Percentiles rank a stretch among this genome's conserved stretches.
Conservation (phyloP, 53 echinoderm and acorn worm species). For the Zoroaster sp. region DNA sequence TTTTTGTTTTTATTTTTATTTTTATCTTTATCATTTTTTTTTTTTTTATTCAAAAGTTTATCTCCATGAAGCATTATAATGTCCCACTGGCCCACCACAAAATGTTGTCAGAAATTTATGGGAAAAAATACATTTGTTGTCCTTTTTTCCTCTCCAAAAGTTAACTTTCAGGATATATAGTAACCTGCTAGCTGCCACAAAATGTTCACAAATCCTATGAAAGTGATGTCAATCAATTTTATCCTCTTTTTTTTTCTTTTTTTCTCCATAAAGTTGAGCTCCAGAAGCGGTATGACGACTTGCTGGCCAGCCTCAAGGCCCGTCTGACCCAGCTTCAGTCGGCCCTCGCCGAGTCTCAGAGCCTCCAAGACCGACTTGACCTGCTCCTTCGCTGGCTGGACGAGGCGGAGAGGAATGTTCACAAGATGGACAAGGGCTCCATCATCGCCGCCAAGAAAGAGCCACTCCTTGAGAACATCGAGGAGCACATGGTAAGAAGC, state of each 20-base stretch:
- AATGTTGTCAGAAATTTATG: too few species aligned
- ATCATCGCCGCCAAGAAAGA: conserved; percentile 91
- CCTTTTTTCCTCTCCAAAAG: not conserved
- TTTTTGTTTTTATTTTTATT: too few species aligned
- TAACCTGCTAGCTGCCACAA: not conserved
- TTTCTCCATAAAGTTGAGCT: too few species aligned
- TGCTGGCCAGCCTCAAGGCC: conserved; percentile 73
- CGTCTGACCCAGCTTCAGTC: conserved; percentile 75
- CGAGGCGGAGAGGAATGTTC: conserved; percentile 85
- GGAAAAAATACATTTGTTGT: not conserved
- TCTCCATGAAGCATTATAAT: too few species aligned
- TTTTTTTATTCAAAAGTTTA: too few species aligned
- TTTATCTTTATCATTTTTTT: too few species aligned
- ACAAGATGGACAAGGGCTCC: conserved; percentile 93
- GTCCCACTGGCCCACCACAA: too few species aligned
- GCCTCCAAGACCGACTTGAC: conserved; percentile 83
- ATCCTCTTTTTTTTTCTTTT: too few species aligned
- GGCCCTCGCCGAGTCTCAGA: conserved; percentile 86
- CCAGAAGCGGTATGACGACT: conserved; percentile 71
- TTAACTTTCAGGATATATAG: not conserved
- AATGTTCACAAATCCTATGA: too few species aligned
- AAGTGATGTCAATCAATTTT: too few species aligned
- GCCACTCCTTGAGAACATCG: conserved; percentile 78
- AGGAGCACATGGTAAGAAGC: conserved; percentile 83
- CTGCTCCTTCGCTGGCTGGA: conserved; percentile 84